Evolutionary conservation across 2,888 invertebrate species (phyloP), one percentile per base, ranked within the genome.

Genomic region (Chromoteleia sp.): DNA sequence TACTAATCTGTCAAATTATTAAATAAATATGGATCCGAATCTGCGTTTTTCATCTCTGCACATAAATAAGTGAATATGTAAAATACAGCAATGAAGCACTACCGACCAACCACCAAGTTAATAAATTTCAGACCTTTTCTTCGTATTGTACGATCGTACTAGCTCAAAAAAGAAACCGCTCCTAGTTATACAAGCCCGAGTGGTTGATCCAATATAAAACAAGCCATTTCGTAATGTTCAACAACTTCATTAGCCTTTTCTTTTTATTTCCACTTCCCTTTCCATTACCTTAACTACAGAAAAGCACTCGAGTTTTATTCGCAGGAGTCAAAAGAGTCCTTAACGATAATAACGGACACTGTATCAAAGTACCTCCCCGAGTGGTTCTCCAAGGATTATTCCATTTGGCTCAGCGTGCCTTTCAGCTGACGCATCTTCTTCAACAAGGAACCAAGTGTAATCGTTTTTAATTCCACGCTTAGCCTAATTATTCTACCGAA

Each of bases 341-440:
- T 52, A 61, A 54, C 45, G 54, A 63, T 56, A 77, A 77, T 77
- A 77, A 33, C 63, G 61, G 67, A 65, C 76, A 68, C 76, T 76
- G 39, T 65, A 75, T 68, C 68, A 76, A 76, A 68, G 54, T 61
- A n/a, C 36, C 33, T 30, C 33, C 39, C 15, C 21, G 41, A 75
- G 30, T 50, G 17, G 39, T 50, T 50, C 65, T 67, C 30, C 41
- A 58, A 75, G 50, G 75, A 74, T 48, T 56, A 56, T 65, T 74
- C 48, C 65, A 65, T 56, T 74, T 45, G 63, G 17, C 17, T 36
- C 54, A 12, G 19, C 52, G 3, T 50, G 15, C 21, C 33, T 61
- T 52, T 15, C 61, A 36, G 6, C 30, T 30, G 15, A 15, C 50
- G 50, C 39, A 8, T 10, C 59, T 58, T 45, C 25, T 21, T 33